Conservation (phyloP, 2,113 vertebrate species). For the Paralichthys olivaceus region DNA sequence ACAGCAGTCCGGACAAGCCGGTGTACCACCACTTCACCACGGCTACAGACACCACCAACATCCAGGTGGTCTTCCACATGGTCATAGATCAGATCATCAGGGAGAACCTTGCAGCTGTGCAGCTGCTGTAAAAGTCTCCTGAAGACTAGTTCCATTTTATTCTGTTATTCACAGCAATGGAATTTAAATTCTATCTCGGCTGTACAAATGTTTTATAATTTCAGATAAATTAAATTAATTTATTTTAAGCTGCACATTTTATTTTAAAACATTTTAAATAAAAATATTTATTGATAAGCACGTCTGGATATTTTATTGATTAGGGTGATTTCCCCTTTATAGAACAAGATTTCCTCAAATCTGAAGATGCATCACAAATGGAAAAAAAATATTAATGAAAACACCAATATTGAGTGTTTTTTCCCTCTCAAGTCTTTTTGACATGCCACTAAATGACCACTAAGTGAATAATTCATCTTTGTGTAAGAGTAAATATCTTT, state of each 20-base stretch:
- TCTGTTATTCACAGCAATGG: not conserved
- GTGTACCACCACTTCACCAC: slow-evolving; percentile 83
- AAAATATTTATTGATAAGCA: slow-evolving; percentile 42
- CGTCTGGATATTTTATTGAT: not conserved
- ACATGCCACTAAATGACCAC: not conserved
- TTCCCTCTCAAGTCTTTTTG: not conserved
- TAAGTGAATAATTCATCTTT: too few species aligned
- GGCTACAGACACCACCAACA: slow-evolving; percentile 72
- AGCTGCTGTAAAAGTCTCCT: slow-evolving; percentile 62
- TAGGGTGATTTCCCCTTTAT: not conserved
- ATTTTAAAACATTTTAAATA: slow-evolving; percentile 68
- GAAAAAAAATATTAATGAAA: too few species aligned
- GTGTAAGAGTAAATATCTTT: too few species aligned
- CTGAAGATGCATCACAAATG: too few species aligned
- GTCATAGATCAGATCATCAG: slow-evolving; percentile 71
- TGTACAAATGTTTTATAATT: not conserved
- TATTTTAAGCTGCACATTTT: slow-evolving; percentile 8
- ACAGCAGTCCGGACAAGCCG: slow-evolving; percentile 37
- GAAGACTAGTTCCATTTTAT: not conserved
- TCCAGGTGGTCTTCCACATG: slow-evolving; percentile 74
- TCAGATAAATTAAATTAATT: not conserved
- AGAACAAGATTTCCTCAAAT: not conserved
- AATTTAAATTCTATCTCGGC: not conserved
- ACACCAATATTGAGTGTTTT: not conserved
- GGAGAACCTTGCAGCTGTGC: slow-evolving; percentile 69